Base-by-base conservation (phyloP, 2,888 invertebrate genomes). In the Cheilosia variabilis region DNA sequence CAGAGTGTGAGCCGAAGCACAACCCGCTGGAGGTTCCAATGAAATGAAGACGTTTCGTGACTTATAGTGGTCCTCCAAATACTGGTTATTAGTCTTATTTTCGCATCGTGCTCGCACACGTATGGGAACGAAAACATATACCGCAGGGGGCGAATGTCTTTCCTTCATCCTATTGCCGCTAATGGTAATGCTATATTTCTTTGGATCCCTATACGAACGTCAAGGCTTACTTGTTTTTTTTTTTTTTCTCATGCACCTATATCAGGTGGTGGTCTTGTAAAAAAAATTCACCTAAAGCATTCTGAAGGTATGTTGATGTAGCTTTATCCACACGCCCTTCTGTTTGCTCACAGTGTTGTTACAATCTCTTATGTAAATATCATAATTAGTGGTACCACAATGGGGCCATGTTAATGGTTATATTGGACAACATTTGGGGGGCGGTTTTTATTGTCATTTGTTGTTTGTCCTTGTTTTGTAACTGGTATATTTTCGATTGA, bases 11-110 rank as follows among this genome's bases (percentile, higher is more conserved):
- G 73, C 37, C 55, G 60, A 58, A 73, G 63, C 63, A 57, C 50
- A 72, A 9, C 50, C 58, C 57, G 73, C 80, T 68, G 65, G 65
- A 79, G 79, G 83, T 84, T 75, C 83, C 83, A 69, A 73, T 63
- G 83, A 84, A 84, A 84, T 84, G 79, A 84, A 84, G 83, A 84
- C 83, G 79, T 84, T 78, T 79, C 83, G 83, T 84, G 83, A 84
- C 83, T 84, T 84, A 84, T 84, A 79, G 83, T 84, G 79, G 73
- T 73, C 83, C 65, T 79, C 83, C 68, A 79, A 84, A 79, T 84
- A 79, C 79, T 69, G 83, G 83, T 79, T 83, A 84, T 84, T 79
- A 79, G 83, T 84, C 83, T 84, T 69, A 75, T 84, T 84, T 84
- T 73, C 68, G 79, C 79, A 84, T 79, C 73, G 83, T 79, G 79